Evolutionary conservation across 1,140 invertebrate genomes (phyloP), one percentile per base, ranked within the genome.

Genomic region (Brachionus rotundiformis): DNA sequence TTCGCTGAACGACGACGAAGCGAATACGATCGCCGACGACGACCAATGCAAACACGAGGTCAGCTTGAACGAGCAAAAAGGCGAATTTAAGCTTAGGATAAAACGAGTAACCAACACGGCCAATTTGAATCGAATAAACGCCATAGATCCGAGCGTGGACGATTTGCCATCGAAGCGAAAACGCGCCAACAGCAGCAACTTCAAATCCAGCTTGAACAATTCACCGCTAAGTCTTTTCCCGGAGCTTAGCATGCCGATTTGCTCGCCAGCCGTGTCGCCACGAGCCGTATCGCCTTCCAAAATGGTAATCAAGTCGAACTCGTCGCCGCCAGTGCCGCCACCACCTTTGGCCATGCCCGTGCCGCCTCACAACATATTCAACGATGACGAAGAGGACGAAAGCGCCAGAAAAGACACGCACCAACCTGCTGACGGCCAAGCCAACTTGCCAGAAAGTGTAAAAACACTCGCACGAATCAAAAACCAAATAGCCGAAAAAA

Each of bases 381-480:
- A 79, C 29, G 76, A 79, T 13, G 59, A 79, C 16, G 76, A 79
- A 6, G 76, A 79, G 25, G 76, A 79, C 29, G 73, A 77, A n/a
- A 44, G 5, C 25, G 13, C 25, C 13, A 23, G 11, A 54, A 36
- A 41, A 31, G 47, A 79, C 16, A 1, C 2, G 23, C 13, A 71
- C 16, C 65, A 19, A n/a, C 3, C 2, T 3, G 7, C 19, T 23
- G n/a, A 31, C 29, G 27, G n/a, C 19, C 65, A n/a, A n/a, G n/a
- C n/a, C n/a, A n/a, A 71, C 65, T 13, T 36, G 1, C 27, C 47
- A 0, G 59, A 79, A 10, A 79, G 0, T 27, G 33, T 23, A 2
- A 41, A 79, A 41, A 79, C 6, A 1, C 10, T 79, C 29, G 33
- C 59, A 4, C 10, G 4, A 39, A 54, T 79, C 7, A 79, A 63